These are phyloP conservation scores for Trachelus tabidus DNA, from an alignment of 2,888 invertebrate genomes.

Conservation along the genomic window DNA sequence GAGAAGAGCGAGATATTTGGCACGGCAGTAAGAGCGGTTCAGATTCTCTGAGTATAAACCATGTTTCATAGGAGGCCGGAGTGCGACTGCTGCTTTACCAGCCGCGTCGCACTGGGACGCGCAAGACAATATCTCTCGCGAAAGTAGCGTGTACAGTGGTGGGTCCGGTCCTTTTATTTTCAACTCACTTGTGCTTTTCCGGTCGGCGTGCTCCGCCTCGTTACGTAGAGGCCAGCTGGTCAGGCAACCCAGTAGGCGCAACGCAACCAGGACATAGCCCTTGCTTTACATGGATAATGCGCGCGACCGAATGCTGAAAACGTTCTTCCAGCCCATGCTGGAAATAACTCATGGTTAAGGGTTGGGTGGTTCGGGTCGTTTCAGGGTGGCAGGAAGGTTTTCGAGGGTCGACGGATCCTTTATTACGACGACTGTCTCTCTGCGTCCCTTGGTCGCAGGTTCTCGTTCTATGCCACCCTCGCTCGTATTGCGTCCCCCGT, in stretches of 20 bases:
- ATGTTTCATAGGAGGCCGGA: background rate
- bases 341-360: slow-evolving; percentile 31
- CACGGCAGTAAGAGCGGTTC: background rate
- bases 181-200: slow-evolving; percentile 32
- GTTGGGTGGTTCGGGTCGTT: slow-evolving; percentile 9
- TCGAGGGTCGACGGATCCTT: slow-evolving; percentile 53
- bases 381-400: slow-evolving; percentile 23
- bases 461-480: background rate
- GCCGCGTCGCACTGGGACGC: slow-evolving; percentile 3
- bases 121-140: slow-evolving; percentile 1
- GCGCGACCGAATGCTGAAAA: slow-evolving; percentile 32
- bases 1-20: background rate
- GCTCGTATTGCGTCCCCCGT: background rate
- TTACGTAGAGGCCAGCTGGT: slow-evolving; percentile 19
- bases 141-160: slow-evolving; percentile 5
- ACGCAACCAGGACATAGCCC: background rate
- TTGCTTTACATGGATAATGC: slow-evolving; percentile 25
- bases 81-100: background rate
- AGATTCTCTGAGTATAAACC: background rate
- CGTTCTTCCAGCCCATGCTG: slow-evolving; percentile 30
- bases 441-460: background rate
- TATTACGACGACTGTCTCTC: slow-evolving; percentile 32
- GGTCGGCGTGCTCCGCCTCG: slow-evolving; percentile 29
- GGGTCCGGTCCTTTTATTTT: slow-evolving; percentile 23
- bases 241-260: background rate